Conservation (phyloP, 1,140 invertebrate genomes). For the Drosophila oshimai region DNA sequence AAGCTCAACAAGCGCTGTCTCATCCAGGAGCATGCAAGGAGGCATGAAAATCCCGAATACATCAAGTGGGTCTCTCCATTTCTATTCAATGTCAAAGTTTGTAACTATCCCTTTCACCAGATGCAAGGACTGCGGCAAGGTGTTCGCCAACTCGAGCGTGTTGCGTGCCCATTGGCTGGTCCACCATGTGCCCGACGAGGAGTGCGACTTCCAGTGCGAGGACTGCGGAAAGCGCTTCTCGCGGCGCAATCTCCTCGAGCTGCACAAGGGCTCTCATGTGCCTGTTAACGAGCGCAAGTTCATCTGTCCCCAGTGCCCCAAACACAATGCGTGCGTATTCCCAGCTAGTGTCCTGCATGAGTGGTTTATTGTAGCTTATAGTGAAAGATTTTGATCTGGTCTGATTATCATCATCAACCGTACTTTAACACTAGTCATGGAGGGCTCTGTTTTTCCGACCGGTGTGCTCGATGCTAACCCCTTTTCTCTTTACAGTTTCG, state of each 20-base stretch:
- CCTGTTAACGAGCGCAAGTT: constrained; percentile 67
- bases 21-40: constrained; percentile 68
- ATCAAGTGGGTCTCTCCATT: constrained; percentile 60
- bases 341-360: accelerated
- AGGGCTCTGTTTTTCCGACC: no score
- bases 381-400: no score
- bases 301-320: constrained; percentile 67
- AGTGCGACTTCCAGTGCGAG: constrained; percentile 70
- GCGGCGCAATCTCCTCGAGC: constrained; percentile 59
- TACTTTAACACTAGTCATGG: no score
- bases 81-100: no score
- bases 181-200: constrained; percentile 69
- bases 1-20: constrained; percentile 69
- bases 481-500: constrained; percentile 46
- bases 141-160: constrained; percentile 69
- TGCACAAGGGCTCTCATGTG: constrained; percentile 76
- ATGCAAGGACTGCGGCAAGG: constrained; percentile 72
- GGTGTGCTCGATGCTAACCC: neutral
- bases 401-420: no score
- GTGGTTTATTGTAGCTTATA: no score
- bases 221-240: constrained; percentile 75
- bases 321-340: constrained; percentile 60
- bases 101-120: constrained; percentile 8
- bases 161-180: constrained; percentile 68
- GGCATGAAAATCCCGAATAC: constrained; percentile 76